phyloP scores from a whole-genome alignment of 2,888 invertebrate genomes.

The Ophonus ardosiacus region DNA sequence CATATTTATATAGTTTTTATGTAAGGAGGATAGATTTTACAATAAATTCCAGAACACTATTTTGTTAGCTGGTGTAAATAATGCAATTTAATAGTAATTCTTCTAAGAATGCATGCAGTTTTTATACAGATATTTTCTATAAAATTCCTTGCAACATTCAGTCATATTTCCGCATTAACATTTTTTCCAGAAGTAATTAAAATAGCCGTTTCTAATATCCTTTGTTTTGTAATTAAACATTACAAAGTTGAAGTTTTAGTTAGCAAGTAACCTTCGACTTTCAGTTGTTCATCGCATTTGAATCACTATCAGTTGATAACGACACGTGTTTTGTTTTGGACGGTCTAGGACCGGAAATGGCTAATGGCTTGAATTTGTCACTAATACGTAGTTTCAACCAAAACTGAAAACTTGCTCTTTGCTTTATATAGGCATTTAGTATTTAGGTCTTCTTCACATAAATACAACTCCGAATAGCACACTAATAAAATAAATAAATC shows the following conservation, averaged over 20 bases:
- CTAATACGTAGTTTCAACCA: conserved; percentile 13
- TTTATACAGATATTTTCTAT: neutral
- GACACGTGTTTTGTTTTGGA: conserved; percentile 48
- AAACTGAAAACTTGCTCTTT: neutral
- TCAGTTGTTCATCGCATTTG: conserved; percentile 18
- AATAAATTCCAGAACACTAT: too few species aligned
- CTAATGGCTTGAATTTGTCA: conserved; percentile 51
- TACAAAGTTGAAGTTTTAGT: neutral
- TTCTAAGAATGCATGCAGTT: too few species aligned
- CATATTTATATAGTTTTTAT: too few species aligned
- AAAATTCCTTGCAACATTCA: neutral
- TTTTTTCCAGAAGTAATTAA: conserved; percentile 19
- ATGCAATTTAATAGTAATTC: too few species aligned
- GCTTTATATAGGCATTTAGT: neutral
- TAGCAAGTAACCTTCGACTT: conserved; percentile 33
- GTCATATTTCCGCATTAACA: neutral
- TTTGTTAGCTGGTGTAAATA: too few species aligned
- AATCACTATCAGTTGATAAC: conserved; percentile 52
- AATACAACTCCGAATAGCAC: too few species aligned
- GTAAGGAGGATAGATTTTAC: too few species aligned
- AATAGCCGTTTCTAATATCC: conserved; percentile 1
- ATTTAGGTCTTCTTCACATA: too few species aligned
- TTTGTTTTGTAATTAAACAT: neutral
- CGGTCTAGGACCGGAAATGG: conserved; percentile 45
- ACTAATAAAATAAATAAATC: too few species aligned